Evolutionary conservation across 2,888 invertebrate genomes (phyloP).

Genomic region (Epicampocera succincta): DNA sequence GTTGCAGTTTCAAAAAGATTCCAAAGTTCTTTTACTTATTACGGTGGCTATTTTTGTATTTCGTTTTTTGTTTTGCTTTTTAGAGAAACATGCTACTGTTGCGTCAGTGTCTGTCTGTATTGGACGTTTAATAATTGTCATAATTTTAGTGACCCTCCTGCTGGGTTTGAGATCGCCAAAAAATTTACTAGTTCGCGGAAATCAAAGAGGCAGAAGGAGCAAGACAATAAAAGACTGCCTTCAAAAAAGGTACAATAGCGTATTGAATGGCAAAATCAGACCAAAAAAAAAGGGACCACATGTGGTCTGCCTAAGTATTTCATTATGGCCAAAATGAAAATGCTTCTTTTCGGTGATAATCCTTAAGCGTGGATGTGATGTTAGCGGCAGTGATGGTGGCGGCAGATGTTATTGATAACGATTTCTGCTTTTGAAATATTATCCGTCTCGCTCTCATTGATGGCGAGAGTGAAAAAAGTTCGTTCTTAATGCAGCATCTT

Average conservation of each 20-base stretch:
- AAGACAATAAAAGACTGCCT: constrained; percentile 30
- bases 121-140: constrained; percentile 79
- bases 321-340: constrained; percentile 57
- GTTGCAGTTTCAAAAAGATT: constrained; percentile 18
- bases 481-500: constrained; percentile 40
- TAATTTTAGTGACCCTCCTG: constrained; percentile 76
- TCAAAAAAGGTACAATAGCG: constrained; percentile 19
- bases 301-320: constrained; percentile 65
- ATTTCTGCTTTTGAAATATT: constrained; percentile 59
- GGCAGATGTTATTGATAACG: constrained; percentile 69
- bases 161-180: constrained; percentile 66
- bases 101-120: constrained; percentile 21
- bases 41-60: constrained; percentile 48
- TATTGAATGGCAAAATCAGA: constrained; percentile 50
- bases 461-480: constrained; percentile 21
- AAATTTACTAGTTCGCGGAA: constrained; percentile 70
- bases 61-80: no score
- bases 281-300: constrained; percentile 51
- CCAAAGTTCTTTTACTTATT: constrained; percentile 42
- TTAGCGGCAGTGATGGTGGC: constrained; percentile 48
- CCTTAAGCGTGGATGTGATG: constrained; percentile 67
- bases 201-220: constrained; percentile 62
- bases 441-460: constrained; percentile 45
- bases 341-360: constrained; percentile 67
- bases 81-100: constrained; percentile 66